A percentile compares a stretch with the other conserved stretches of the same genome.
Conservation (phyloP, 2,113 vertebrate species). For the Erythrocercus mccallii region DNA sequence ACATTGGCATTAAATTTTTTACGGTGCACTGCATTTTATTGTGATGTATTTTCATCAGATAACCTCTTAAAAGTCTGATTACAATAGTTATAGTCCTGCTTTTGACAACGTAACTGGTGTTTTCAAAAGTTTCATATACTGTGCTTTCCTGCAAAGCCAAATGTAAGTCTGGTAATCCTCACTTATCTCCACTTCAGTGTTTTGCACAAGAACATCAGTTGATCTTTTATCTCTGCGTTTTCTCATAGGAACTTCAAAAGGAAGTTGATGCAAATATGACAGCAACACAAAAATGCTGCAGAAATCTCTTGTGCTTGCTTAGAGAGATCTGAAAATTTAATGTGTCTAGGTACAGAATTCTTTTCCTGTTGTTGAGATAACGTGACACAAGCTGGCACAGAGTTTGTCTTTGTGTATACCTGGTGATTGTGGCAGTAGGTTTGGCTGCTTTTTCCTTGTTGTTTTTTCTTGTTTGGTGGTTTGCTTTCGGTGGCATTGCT, state of each 20-base stretch:
- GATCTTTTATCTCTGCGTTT: neutral
- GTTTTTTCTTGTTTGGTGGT: neutral
- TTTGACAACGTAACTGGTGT: neutral
- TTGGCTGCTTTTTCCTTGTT: neutral
- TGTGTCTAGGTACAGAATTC: neutral
- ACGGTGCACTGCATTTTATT: neutral
- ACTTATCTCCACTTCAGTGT: neutral
- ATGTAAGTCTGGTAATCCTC: neutral
- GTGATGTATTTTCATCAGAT: neutral
- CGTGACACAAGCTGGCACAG: neutral
- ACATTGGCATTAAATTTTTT: neutral
- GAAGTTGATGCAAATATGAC: neutral
- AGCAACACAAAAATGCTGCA: neutral
- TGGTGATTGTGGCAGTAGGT: neutral
- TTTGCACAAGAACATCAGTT: neutral
- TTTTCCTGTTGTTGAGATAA: neutral
- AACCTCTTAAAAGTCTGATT: neutral
- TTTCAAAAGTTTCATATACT: neutral
- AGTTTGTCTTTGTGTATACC: neutral
- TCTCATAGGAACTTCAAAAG: neutral
- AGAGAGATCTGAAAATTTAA: neutral
- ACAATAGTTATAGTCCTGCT: neutral
- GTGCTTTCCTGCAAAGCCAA: neutral
- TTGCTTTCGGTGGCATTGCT: neutral
- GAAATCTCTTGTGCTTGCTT: neutral